Evolutionary conservation across 1,140 invertebrate genomes (phyloP).

Genomic region (Mamestra configurata): DNA sequence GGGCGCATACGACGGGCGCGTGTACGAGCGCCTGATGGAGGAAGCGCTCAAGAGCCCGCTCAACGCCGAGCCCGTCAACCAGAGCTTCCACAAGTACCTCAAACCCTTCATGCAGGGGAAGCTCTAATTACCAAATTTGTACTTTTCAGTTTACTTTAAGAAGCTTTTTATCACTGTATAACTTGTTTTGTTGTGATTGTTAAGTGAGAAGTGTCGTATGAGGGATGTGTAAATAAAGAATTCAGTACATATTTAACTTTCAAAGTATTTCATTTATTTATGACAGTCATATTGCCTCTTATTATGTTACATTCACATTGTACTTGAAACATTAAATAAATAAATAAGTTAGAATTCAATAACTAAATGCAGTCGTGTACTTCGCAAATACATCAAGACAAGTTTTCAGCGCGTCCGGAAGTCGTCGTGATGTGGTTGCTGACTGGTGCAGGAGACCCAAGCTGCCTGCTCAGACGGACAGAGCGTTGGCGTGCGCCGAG

Average conservation of each 20-base stretch:
- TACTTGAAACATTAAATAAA: slow-evolving; percentile 26
- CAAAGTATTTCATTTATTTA: slow-evolving; percentile 15
- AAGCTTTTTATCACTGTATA: neutral
- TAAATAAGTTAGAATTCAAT: slow-evolving; percentile 67
- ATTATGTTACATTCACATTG: too few species aligned
- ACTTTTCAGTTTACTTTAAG: neutral
- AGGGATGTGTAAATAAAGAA: slow-evolving; percentile 25
- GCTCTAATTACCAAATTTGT: slow-evolving; percentile 77
- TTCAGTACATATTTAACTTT: slow-evolving; percentile 1
- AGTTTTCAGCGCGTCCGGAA: slow-evolving; percentile 62
- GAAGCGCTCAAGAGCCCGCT: slow-evolving; percentile 95
- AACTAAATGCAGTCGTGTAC: slow-evolving; percentile 53
- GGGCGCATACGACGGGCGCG: slow-evolving; percentile 87
- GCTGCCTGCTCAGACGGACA: slow-evolving; percentile 50
- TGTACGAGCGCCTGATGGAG: slow-evolving; percentile 95
- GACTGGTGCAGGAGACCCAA: slow-evolving; percentile 53
- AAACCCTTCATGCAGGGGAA: slow-evolving; percentile 93
- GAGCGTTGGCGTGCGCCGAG: slow-evolving; percentile 72
- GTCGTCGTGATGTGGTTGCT: slow-evolving; percentile 83
- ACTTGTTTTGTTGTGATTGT: too few species aligned
- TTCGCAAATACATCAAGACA: slow-evolving; percentile 83
- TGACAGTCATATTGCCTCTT: too few species aligned
- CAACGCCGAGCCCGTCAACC: slow-evolving; percentile 94
- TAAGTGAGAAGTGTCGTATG: too few species aligned
- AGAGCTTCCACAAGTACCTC: slow-evolving; percentile 92